Base-by-base conservation (phyloP, 2,797 vertebrate species). In the Leuciscus waleckii region DNA sequence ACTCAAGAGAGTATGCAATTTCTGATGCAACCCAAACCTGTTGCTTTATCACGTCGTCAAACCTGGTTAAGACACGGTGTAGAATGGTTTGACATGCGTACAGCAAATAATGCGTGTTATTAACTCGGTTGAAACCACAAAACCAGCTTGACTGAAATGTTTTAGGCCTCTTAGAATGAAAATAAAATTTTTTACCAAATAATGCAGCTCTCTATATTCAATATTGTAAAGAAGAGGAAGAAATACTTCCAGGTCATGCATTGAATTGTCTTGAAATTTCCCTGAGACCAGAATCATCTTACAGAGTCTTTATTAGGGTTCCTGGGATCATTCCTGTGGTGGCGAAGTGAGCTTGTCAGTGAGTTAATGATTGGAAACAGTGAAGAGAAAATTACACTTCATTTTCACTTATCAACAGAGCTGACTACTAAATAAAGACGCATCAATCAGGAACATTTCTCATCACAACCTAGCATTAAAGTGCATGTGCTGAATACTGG, bases 321-420 rank as follows among this genome's bases (percentile, higher is more conserved):
- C 21, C 37, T 82, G 1, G 19, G 21, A 56, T 82, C 7, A 81
- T 70, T 69, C 9, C 23, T 70, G 79, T 0, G 2, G 46, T 41
- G 67, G 5, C 17, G 14, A 69, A 49, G 39, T 29, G 26, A 82
- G 56, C 21, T 61, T 75, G 70, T 51, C 70, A 75, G 56, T 74
- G 37, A 51, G 56, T 63, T 82, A 75, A 74, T 82, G 81, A 74
- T 29, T 65, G 85, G 79, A 86, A 63, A 78, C 79, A 39, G 74
- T 69, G 67, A 21, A 68, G 73, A 54, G 61, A 70, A 82, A 86
- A 61, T 82, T 39, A 77, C 81, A 74, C 29, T 17, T 82, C 81
- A 82, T 74, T 74, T 49, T 61, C 56, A 82, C 81, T 39, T 73
- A 73, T 58, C 35, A 81, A 82, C 51, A 46, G 37, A 73, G 39